phyloP scores from a whole-genome alignment of 2,888 invertebrate genomes.

The Napeogenes inachia region DNA sequence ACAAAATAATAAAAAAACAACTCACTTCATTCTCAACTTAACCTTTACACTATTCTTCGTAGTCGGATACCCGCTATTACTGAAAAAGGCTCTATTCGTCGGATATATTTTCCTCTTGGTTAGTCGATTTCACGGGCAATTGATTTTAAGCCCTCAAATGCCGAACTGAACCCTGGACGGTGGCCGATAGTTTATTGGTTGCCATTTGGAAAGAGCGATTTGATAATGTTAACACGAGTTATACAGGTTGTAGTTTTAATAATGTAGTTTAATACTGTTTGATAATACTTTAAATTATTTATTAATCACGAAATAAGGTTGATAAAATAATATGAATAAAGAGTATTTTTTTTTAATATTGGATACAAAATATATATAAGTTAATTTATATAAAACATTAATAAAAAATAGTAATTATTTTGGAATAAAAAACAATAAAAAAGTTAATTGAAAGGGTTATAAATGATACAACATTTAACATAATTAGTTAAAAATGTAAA shows the following conservation, averaged over 20 bases:
- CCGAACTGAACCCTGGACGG: slow-evolving; percentile 59
- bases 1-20: not conserved
- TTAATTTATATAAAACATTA: no score
- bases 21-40: not conserved
- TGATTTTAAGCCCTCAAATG: slow-evolving; percentile 61
- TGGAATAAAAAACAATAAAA: no score
- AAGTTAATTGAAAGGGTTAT: no score
- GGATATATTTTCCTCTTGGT: slow-evolving; percentile 75
- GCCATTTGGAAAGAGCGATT: slow-evolving; percentile 61
- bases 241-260: slow-evolving; percentile 29
- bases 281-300: no score
- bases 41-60: slow-evolving; percentile 28
- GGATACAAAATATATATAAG: no score
- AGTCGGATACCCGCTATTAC: slow-evolving; percentile 39
- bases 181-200: slow-evolving; percentile 61
- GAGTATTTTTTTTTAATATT: no score
- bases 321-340: no score
- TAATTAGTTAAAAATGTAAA: slow-evolving; percentile 1
- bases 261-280: no score
- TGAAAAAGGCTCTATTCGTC: slow-evolving; percentile 60
- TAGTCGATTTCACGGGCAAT: slow-evolving; percentile 75
- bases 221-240: slow-evolving; percentile 60
- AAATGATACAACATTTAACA: no score
- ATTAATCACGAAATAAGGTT: no score
- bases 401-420: no score